Percentiles rank a stretch among this genome's conserved stretches.
Conservation (phyloP, 2,888 invertebrate genomes). For the Ophion ventricosus region DNA sequence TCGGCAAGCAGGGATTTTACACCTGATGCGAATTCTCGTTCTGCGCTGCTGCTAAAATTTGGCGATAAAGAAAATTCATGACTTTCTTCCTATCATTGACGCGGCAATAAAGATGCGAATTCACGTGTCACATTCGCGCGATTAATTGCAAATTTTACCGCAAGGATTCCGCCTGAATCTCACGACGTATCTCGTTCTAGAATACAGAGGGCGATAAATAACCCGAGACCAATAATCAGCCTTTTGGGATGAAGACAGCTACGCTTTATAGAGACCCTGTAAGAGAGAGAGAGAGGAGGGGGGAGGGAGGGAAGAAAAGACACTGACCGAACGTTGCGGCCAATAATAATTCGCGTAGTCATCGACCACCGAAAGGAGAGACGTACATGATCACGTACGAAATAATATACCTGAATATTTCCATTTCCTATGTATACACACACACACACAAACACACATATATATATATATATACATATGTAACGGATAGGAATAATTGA, state of each 20-base stretch:
- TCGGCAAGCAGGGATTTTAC: background rate
- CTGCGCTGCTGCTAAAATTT: background rate
- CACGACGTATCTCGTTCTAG: constrained; percentile 48
- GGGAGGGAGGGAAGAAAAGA: constrained; percentile 25
- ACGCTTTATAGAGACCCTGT: background rate
- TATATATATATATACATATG: background rate
- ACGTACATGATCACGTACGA: constrained; percentile 30
- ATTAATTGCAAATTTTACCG: constrained; percentile 56
- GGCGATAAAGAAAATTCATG: background rate
- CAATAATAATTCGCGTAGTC: constrained; percentile 36
- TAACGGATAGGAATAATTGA: constrained; percentile 57
- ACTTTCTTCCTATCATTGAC: constrained; percentile 26
- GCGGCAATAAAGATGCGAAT: constrained; percentile 38
- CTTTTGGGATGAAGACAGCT: constrained; percentile 58
- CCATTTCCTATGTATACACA: constrained; percentile 8
- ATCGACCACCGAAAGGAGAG: constrained; percentile 17
- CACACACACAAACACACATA: background rate
- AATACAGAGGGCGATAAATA: constrained; percentile 63
- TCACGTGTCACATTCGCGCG: constrained; percentile 42
- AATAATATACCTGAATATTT: constrained; percentile 4
- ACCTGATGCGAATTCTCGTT: background rate
- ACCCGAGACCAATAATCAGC: constrained; percentile 53
- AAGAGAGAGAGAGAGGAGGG: background rate
- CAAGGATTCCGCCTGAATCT: constrained; percentile 39
- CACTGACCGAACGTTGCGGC: constrained; percentile 38